Evolutionary conservation across 2,888 invertebrate species (phyloP).

Genomic region (Eristalinus sepulchralis): DNA sequence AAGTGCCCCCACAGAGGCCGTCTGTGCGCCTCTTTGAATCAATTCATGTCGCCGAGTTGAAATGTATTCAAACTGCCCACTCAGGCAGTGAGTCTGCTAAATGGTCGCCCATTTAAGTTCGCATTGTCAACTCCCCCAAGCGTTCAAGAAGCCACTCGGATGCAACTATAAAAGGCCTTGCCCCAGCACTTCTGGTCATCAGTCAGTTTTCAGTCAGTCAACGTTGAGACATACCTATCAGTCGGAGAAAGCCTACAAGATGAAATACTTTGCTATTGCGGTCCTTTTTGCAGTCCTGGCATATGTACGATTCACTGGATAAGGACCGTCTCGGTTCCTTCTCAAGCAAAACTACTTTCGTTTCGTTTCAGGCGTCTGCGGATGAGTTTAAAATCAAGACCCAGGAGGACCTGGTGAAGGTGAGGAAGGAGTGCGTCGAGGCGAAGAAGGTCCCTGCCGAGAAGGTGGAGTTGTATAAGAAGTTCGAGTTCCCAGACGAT

Average conservation of each 20-base stretch:
- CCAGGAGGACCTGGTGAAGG: constrained; percentile 78
- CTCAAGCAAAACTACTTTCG: background rate
- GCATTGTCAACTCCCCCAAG: constrained; percentile 18
- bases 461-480: constrained; percentile 79
- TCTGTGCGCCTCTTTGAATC: constrained; percentile 37
- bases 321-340: background rate
- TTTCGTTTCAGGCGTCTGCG: constrained; percentile 75
- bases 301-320: constrained; percentile 75
- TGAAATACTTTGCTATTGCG: constrained; percentile 77
- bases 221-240: constrained; percentile 33
- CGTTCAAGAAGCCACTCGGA: constrained; percentile 13
- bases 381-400: constrained; percentile 78
- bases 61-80: constrained; percentile 49
- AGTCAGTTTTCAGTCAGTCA: constrained; percentile 71
- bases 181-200: constrained; percentile 45
- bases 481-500: constrained; percentile 80
- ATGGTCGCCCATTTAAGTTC: constrained; percentile 40
- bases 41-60: constrained; percentile 39
- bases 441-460: constrained; percentile 77
- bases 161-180: constrained; percentile 72
- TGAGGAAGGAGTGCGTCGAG: constrained; percentile 79
- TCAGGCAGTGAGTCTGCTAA: constrained; percentile 25
- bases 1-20: constrained; percentile 26
- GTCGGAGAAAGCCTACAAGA: constrained; percentile 68
- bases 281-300: constrained; percentile 78